phyloP scores from a whole-genome alignment of 2,888 invertebrate species.

The Drosophila sordidapex region DNA sequence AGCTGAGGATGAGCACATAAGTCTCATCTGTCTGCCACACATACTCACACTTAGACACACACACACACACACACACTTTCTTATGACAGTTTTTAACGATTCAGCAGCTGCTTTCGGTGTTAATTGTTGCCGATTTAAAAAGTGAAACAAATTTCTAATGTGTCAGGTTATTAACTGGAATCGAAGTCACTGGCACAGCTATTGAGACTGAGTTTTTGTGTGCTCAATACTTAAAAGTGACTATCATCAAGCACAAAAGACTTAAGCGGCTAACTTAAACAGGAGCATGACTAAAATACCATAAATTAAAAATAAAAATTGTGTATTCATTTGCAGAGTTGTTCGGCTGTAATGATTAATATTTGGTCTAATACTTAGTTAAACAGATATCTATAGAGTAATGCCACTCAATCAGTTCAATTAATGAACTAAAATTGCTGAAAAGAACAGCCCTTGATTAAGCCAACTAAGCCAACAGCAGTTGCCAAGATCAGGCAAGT shows the following conservation, averaged over 20 bases:
- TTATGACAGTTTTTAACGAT: constrained; percentile 70
- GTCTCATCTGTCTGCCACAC: constrained; percentile 36
- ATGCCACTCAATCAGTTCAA: neutral
- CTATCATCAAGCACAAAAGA: constrained; percentile 30
- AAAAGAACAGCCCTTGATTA: neutral
- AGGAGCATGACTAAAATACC: neutral
- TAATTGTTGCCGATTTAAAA: constrained; percentile 73
- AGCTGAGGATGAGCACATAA: constrained; percentile 58
- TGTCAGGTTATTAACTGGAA: constrained; percentile 71
- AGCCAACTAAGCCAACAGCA: no score
- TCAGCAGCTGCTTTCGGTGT: constrained; percentile 58
- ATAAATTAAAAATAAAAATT: neutral
- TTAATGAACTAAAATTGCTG: neutral
- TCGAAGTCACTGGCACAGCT: constrained; percentile 57
- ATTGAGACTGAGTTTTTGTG: constrained; percentile 30
- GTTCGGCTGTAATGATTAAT: neutral
- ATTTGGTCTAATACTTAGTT: neutral
- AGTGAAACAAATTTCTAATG: constrained; percentile 78
- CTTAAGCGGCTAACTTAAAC: constrained; percentile 30
- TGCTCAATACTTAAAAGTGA: constrained; percentile 39
- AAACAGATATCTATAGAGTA: neutral
- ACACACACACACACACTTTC: constrained; percentile 56
- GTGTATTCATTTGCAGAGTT: neutral
- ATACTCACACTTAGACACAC: constrained; percentile 2
- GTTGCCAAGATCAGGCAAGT: neutral